A percentile compares a stretch with the other conserved stretches of the same genome.
These are phyloP conservation scores for Sclerodermus sp. DNA, from an alignment of 2,888 invertebrate genomes.

Conservation along the genomic window DNA sequence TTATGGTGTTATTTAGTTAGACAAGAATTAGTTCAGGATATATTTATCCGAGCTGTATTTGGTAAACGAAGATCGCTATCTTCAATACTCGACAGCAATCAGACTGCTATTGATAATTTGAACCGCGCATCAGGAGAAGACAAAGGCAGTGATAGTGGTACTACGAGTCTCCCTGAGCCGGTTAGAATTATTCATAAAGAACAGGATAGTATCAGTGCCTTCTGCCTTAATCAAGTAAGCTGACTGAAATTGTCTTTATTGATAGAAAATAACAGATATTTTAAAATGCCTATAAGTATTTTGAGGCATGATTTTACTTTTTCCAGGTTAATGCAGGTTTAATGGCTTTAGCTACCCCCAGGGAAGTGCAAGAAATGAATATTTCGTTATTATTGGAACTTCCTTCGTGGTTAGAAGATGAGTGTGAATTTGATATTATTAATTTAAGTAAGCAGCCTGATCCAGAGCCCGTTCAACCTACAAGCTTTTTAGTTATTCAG, in stretches of 20 bases:
- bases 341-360: constrained; percentile 90
- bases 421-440: constrained; percentile 94
- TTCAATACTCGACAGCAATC: constrained; percentile 59
- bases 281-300: not conserved
- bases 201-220: constrained; percentile 96
- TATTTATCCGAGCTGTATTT: constrained; percentile 95
- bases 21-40: constrained; percentile 89
- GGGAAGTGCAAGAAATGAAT: constrained; percentile 98
- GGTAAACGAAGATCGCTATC: constrained; percentile 70
- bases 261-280: not conserved
- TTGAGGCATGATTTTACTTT: not conserved
- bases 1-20: constrained; percentile 92
- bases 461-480: constrained; percentile 73
- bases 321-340: constrained; percentile 74
- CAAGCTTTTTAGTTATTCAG: constrained; percentile 91
- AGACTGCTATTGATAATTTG: constrained; percentile 42
- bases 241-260: constrained; percentile 7
- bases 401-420: constrained; percentile 93
- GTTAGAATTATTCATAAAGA: constrained; percentile 98
- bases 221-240: constrained; percentile 88
- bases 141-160: constrained; percentile 53
- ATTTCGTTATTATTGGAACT: constrained; percentile 88
- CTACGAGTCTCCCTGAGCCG: constrained; percentile 69
- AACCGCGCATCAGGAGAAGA: constrained; percentile 50
- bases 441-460: constrained; percentile 70